Evolutionary conservation across 1,140 invertebrate species (phyloP), one percentile per base, ranked within the genome.

Genomic region (Harpegnathos saltator): DNA sequence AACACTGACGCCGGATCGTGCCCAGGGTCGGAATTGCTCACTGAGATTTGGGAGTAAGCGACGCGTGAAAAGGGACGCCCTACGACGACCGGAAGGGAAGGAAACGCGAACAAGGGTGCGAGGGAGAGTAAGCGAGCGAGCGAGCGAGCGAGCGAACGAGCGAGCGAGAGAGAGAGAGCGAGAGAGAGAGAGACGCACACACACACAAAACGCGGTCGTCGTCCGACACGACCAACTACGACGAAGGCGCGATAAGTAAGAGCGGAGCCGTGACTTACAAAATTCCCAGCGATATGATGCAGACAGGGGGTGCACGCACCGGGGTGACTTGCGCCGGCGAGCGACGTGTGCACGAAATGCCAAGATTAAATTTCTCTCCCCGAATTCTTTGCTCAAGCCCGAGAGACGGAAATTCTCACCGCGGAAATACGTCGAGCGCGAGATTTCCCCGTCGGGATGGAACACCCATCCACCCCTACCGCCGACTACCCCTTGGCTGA

Each of bases 1-100:
- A 82, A 74, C 78, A 74, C 59, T 80, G 75, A 71, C 75, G 75
- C 65, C 3, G 69, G 75, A 80, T 80, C 75, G 75, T 80, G 75
- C 75, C 24, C 69, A 14, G 71, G 61, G 33, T 65, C 22, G 61
- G 50, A 83, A 83, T 83, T 83, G 71, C 61, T 75, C 72, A 58
- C 71, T 56, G 81, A 83, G 81, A 83, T 83, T 83, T 61, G 50
- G 71, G 50, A n/a, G 50, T 17, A 83, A 65, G 81, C 69, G 71
- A 75, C 61, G 81, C 81, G 71, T 74, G 81, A 83, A 75, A 75
- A 73, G 80, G 69, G 69, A 71, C 48, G 61, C 15, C 59, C 58
- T 54, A 56, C 50, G 17, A 63, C 44, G 22, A 65, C 14, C 54
- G 58, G 26, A 85, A 59, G 68, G 44, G 24, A 62, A 58, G 19